Evolutionary conservation across 2,888 invertebrate species (phyloP), one percentile per base, ranked within the genome.

Genomic region (Graphium colonna): DNA sequence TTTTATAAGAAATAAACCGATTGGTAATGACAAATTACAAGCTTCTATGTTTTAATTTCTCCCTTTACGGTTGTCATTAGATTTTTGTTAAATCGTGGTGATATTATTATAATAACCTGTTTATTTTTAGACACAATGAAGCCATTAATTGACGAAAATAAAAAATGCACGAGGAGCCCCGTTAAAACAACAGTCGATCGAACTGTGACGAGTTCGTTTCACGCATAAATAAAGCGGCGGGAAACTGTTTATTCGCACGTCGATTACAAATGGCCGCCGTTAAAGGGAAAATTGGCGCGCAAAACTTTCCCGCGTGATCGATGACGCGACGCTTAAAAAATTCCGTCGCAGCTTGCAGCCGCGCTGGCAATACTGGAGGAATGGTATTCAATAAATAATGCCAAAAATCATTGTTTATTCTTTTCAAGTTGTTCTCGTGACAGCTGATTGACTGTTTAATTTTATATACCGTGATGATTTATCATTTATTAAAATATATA

Each of bases 261-360:
- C 26, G 47, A 42, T 47, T 47, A 80, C 78, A 81, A 81, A 81
- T 82, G 75, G 63, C 68, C 28, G 63, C 75, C 73, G 77, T 82
- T 81, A 82, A 76, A 73, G 69, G 71, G 75, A 70, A 78, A 81
- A 82, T 82, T 82, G 77, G 74, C 71, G 79, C 60, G 58, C 65
- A 65, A 77, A 82, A 78, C 69, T 82, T 80, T 21, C 64, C 40
- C 58, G 59, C 67, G 65, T 66, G 59, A 63, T 59, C 51, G 63
- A 58, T 57, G 67, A 69, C 73, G 73, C 75, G 71, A 36, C 36
- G 68, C 62, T 68, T 77, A 78, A 81, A 79, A 80, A 80, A 80
- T 79, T 40, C 16, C 15, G 33, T 38, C 17, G 10, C n/a, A 3
- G 17, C 28, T 17, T 36, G 9, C 4, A 31, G 16, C 36, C 2